phyloP scores from a whole-genome alignment of 1,140 invertebrate genomes.

The Platorchestia sp. region DNA sequence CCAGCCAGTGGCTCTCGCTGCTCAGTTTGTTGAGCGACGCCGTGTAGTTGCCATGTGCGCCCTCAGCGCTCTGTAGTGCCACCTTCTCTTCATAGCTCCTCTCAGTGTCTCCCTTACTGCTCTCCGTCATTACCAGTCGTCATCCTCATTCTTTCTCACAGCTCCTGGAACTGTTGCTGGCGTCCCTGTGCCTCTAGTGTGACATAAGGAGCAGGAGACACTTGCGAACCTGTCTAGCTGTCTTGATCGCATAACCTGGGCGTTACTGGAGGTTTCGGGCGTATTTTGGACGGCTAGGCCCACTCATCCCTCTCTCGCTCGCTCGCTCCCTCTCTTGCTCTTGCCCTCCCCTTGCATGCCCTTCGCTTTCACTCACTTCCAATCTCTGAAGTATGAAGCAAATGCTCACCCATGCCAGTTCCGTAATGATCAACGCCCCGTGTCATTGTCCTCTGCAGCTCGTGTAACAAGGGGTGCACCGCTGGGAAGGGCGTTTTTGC shows the following conservation, averaged over 20 bases:
- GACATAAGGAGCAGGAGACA: neutral
- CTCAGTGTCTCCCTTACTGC: neutral
- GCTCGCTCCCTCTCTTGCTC: slow-evolving; percentile 35
- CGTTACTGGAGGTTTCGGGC: slow-evolving; percentile 31
- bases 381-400: neutral
- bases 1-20: neutral
- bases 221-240: neutral
- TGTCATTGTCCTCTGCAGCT: neutral
- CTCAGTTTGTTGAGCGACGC: slow-evolving; percentile 29
- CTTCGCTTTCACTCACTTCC: neutral
- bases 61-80: neutral
- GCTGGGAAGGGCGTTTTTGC: neutral
- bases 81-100: neutral
- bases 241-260: slow-evolving; percentile 48
- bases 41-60: neutral
- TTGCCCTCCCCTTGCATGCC: slow-evolving; percentile 46
- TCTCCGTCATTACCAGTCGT: neutral
- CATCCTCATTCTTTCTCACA: neutral
- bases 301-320: slow-evolving; percentile 30
- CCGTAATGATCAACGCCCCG: neutral
- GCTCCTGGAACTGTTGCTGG: neutral
- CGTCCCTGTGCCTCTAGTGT: neutral
- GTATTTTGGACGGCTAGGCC: slow-evolving; percentile 55
- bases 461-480: neutral
- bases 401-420: neutral